Conservation (phyloP, 2,113 vertebrate species). For the Sinocyclocheilus maitianheensis region DNA sequence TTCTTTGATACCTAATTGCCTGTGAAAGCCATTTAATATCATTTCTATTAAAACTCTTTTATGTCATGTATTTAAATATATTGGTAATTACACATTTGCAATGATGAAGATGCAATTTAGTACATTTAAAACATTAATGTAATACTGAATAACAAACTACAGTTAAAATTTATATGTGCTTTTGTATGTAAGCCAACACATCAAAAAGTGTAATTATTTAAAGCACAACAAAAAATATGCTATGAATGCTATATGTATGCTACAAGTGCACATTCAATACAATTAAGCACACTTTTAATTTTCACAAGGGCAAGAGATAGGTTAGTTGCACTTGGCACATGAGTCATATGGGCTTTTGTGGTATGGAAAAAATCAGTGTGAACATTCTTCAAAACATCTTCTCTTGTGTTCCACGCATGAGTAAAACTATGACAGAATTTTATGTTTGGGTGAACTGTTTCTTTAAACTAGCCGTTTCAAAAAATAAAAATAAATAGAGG, state of each 20-base stretch:
- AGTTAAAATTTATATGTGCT: too few relatives aligned
- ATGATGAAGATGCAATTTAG: too few relatives aligned
- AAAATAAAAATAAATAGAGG: not conserved
- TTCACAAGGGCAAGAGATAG: not conserved
- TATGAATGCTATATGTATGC: too few relatives aligned
- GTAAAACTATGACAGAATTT: slow-evolving; percentile 7
- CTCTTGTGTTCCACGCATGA: not conserved
- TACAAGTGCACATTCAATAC: not conserved
- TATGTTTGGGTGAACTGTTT: not conserved
- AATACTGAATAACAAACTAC: too few relatives aligned
- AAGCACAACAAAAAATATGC: not conserved
- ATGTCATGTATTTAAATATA: not conserved
- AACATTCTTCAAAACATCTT: slow-evolving; percentile 14
- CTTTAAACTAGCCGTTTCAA: slow-evolving; percentile 8
- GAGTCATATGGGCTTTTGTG: too few relatives aligned
- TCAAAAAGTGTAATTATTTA: not conserved
- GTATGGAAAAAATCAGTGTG: too few relatives aligned
- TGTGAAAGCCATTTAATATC: not conserved
- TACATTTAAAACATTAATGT: too few relatives aligned
- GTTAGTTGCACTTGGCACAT: too few relatives aligned
- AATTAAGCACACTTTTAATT: not conserved
- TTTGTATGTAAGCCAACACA: not conserved
- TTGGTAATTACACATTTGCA: too few relatives aligned
- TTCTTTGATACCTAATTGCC: not conserved
- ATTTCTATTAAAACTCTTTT: not conserved